Conservation (phyloP, 2,888 invertebrate species). For the Rhagium mordax region DNA sequence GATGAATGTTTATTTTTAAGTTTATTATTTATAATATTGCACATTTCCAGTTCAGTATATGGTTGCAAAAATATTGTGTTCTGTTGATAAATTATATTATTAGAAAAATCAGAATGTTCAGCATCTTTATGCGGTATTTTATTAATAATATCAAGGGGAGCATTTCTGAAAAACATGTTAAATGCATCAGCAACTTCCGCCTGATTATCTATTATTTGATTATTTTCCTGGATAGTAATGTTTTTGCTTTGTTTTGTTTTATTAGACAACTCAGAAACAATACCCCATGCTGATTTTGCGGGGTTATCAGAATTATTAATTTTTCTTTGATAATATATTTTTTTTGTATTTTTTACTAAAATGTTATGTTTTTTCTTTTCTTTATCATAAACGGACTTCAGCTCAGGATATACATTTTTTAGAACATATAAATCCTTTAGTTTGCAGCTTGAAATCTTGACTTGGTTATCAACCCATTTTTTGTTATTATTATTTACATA, state of each 20-base stretch:
- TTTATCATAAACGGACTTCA: background rate
- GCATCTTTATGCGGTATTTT: background rate
- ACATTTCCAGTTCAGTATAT: too few species aligned
- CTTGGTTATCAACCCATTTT: background rate
- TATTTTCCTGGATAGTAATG: background rate
- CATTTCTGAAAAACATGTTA: background rate
- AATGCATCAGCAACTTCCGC: background rate
- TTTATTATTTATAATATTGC: too few species aligned
- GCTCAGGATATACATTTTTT: background rate
- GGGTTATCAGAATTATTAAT: background rate
- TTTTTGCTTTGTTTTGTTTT: background rate
- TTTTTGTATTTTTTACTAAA: constrained; percentile 10
- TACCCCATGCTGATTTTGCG: background rate
- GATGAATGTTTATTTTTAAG: too few species aligned
- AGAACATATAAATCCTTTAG: constrained; percentile 1
- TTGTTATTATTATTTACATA: background rate
- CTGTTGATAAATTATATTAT: too few species aligned
- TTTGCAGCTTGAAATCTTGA: background rate
- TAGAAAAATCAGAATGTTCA: too few species aligned
- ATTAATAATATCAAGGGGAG: background rate
- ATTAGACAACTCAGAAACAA: background rate
- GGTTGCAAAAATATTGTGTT: too few species aligned
- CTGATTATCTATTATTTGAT: background rate
- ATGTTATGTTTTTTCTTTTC: background rate
- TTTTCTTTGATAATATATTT: constrained; percentile 12